Conservation (phyloP, 53 echinoderm and acorn worm genomes). For the Echinometra lucunter region DNA sequence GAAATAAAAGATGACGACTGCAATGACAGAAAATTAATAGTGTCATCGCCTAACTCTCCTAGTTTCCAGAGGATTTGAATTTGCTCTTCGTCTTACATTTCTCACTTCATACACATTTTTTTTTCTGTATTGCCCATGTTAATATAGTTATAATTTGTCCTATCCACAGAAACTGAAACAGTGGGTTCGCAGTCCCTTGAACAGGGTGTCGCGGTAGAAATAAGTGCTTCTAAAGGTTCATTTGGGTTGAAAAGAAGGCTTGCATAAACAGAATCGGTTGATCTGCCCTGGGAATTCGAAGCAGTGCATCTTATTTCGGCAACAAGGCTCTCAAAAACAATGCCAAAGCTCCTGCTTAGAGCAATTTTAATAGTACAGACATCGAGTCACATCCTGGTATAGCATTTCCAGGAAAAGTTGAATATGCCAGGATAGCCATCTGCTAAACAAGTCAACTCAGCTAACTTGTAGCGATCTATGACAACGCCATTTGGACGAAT, state of each 20-base stretch:
- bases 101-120: neutral
- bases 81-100: neutral
- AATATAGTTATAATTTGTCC: neutral
- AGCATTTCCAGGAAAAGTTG: conserved; percentile 18
- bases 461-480: neutral
- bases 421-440: neutral
- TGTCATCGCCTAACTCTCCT: neutral
- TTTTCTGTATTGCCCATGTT: no score
- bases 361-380: neutral
- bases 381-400: neutral
- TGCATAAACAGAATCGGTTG: neutral
- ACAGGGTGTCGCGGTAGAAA: neutral
- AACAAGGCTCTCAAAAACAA: neutral
- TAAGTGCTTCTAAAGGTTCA: neutral
- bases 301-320: conserved; percentile 3
- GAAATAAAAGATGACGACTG: neutral
- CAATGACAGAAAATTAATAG: neutral
- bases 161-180: neutral
- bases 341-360: neutral
- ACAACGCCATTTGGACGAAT: neutral
- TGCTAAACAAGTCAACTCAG: neutral
- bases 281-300: neutral
- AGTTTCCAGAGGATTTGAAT: neutral
- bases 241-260: neutral
- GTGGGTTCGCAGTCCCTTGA: neutral